Evolutionary conservation across 2,113 vertebrate genomes (phyloP).

Genomic region (Rhegmatorhina hoffmannsi): DNA sequence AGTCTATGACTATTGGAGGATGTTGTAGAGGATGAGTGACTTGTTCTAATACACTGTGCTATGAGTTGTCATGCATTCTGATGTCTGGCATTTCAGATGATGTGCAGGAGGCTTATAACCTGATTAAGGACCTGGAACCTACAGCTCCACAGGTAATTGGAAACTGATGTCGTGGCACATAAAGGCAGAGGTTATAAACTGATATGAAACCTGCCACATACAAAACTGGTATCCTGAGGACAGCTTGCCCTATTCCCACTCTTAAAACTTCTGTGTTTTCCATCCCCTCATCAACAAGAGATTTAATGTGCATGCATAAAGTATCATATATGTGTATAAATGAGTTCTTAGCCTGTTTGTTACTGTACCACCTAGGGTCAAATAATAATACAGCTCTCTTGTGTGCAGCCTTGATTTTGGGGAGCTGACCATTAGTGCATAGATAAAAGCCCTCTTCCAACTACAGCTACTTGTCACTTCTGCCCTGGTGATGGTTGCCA

Average conservation of each 20-base stretch:
- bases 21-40: neutral
- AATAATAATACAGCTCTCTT: neutral
- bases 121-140: constrained; percentile 93
- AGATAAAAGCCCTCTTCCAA: neutral
- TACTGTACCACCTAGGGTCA: neutral
- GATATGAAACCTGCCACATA: neutral
- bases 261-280: neutral
- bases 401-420: neutral
- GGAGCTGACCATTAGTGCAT: neutral
- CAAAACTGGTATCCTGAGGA: neutral
- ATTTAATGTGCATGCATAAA: neutral
- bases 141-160: constrained; percentile 88
- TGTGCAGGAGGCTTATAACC: constrained; percentile 92
- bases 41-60: constrained; percentile 1
- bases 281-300: neutral
- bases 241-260: neutral
- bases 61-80: constrained; percentile 7
- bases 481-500: neutral
- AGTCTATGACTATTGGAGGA: neutral
- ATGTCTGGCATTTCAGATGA: constrained; percentile 83
- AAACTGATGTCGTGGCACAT: neutral
- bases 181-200: neutral
- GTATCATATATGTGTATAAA: neutral
- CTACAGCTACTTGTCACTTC: neutral
- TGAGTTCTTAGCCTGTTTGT: neutral